Evolutionary conservation across 2,113 vertebrate genomes (phyloP).

Genomic region (Hippolais icterina): DNA sequence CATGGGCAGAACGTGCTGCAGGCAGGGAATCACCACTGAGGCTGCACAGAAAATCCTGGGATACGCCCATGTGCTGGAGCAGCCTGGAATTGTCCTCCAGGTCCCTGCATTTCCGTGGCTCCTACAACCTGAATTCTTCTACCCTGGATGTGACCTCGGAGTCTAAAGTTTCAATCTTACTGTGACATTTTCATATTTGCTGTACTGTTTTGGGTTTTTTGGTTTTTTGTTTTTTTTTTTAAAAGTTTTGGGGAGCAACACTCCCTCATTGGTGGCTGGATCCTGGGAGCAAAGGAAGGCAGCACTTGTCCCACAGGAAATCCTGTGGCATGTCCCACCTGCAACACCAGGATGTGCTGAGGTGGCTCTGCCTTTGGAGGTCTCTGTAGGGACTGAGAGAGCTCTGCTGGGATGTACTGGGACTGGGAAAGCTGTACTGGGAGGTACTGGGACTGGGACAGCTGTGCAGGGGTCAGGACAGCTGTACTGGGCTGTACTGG

Average conservation of each 20-base stretch:
- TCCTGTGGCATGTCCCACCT: background rate
- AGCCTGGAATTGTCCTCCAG: background rate
- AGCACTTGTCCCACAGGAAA: background rate
- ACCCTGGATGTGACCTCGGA: background rate
- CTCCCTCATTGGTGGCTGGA: background rate
- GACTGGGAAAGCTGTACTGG: background rate
- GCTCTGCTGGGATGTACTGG: background rate
- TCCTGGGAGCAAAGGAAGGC: background rate
- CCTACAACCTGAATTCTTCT: background rate
- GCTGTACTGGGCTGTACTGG: background rate
- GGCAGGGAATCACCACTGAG: background rate
- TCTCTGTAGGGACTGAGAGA: too few relatives aligned
- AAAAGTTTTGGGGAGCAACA: background rate
- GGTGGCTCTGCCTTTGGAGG: background rate
- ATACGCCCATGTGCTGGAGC: accelerated
- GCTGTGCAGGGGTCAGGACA: background rate
- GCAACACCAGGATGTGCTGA: background rate
- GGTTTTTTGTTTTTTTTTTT: too few relatives aligned
- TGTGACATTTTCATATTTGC: background rate
- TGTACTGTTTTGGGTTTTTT: too few relatives aligned
- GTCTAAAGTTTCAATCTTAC: background rate
- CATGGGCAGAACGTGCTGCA: background rate
- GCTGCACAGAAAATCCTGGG: background rate
- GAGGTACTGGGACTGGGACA: background rate
- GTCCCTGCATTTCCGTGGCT: background rate